A percentile compares a stretch with the other conserved stretches of the same genome.
These are phyloP conservation scores for Epizoanthus scotinus DNA, from an alignment of 92 coral and sea anemone species.

Conservation along the genomic window DNA sequence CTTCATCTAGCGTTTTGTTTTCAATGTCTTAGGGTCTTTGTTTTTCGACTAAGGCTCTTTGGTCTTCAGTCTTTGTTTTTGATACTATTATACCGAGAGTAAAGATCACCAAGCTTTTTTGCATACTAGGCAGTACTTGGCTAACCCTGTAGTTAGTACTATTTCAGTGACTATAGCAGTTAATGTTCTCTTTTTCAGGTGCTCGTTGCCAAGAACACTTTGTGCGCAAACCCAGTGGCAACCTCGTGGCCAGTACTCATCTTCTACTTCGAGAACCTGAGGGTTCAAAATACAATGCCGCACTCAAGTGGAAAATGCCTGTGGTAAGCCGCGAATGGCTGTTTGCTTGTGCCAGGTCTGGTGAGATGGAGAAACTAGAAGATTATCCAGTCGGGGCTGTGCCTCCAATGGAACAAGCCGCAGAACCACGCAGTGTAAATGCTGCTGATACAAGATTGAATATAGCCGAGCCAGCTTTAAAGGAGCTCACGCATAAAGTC, in stretches of 20 bases:
- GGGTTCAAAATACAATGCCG: slow-evolving; percentile 90
- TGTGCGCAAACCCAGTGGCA: slow-evolving; percentile 72
- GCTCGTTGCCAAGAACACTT: slow-evolving; percentile 89
- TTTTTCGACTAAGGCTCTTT: too few relatives aligned
- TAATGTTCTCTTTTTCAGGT: slow-evolving; percentile 53
- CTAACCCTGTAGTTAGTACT: too few relatives aligned
- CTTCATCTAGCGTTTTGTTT: too few relatives aligned
- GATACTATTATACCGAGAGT: too few relatives aligned
- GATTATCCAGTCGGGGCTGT: slow-evolving; percentile 48
- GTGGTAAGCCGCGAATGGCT: slow-evolving; percentile 79
- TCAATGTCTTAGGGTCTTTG: too few relatives aligned
- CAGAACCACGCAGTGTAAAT: not conserved
- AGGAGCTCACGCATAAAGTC: not conserved
- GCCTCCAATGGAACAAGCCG: not conserved
- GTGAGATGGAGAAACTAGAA: slow-evolving; percentile 45
- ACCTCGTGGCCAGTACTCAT: slow-evolving; percentile 80
- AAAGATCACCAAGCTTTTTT: too few relatives aligned
- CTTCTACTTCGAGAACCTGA: slow-evolving; percentile 79
- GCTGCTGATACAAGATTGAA: not conserved
- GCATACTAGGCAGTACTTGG: too few relatives aligned
- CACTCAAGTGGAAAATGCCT: slow-evolving; percentile 85
- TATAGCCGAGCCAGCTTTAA: not conserved
- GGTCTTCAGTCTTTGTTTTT: too few relatives aligned
- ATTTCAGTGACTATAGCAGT: not conserved
- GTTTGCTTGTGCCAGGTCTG: slow-evolving; percentile 80